These are phyloP conservation scores for Notocelia uddmanniana DNA, from an alignment of 2,888 invertebrate genomes.

Conservation along the genomic window DNA sequence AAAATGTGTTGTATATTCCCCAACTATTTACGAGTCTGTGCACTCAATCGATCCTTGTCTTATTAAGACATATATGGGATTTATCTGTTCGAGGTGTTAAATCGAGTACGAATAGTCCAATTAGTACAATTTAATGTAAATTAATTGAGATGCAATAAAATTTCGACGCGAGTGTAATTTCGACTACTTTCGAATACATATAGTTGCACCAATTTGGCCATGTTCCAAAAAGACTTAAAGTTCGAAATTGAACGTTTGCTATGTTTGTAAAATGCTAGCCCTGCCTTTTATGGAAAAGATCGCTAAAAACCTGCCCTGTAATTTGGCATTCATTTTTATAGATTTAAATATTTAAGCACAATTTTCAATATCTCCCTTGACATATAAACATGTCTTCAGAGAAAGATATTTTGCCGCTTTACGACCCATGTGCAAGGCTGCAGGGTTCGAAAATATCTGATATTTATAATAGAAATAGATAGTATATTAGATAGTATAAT, in stretches of 20 bases:
- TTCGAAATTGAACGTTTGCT: neutral
- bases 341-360: neutral
- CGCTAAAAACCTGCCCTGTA: neutral
- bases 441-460: no score
- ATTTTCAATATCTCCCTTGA: conserved; percentile 1
- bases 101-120: conserved; percentile 35
- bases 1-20: neutral
- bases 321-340: neutral
- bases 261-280: neutral
- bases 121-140: conserved; percentile 35
- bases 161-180: neutral
- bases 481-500: no score
- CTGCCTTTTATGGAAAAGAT: neutral
- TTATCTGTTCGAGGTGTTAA: conserved; percentile 36
- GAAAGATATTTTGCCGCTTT: neutral
- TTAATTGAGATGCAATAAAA: conserved; percentile 18
- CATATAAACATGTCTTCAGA: neutral
- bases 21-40: conserved; percentile 31
- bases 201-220: neutral
- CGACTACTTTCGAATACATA: neutral
- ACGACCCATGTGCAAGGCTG: no score
- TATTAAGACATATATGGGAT: conserved; percentile 38
- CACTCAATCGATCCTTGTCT: conserved; percentile 44
- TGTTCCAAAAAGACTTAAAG: neutral
- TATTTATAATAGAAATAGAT: no score